Base-by-base conservation (phyloP, 64 coral and sea anemone genomes). In the Trachythela sp. region DNA sequence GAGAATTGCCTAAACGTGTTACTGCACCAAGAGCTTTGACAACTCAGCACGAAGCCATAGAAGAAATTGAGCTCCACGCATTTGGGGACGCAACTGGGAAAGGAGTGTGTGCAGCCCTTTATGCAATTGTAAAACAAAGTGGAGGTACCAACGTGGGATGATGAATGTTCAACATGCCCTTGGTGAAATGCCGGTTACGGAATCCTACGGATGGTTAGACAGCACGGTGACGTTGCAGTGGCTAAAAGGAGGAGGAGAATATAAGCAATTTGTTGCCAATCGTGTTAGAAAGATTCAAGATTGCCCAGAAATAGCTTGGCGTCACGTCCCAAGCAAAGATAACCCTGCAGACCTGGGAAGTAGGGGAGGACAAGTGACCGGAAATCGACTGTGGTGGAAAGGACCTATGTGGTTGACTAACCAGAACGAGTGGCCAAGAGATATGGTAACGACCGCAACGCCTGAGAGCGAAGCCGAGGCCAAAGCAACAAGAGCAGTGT, bases 1-100 rank as follows among this genome's bases (percentile, higher is more conserved):
- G 68, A 71, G 40, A 32, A 4, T 43, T 72, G 59, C 87, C 54
- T 4, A 26, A 88, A 34, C 22, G 27, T 70, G 33, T 88, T 15
- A 88, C 87, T 8, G 87, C 68, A 13, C 87, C 87, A n/a, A 88
- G 86, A 40, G 18, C 58, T 2, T 68, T 88, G 35, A 39, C 86
- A 39, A 54, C 40, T 39, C 39, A 60, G 17, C 58, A 52, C 17
- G 34, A 88, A 40, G 8, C 54, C 20, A 40, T 70, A 8, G 68
- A 88, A 17, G 58, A 56, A 38, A 88, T 88, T 42, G 86, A 88
- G 17, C 58, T 88, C 39, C 86, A 70, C 68, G 39, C 56, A 10
- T 88, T 88, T n/a, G 40, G 43, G 13, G 27, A 77, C 41, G 68
- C 43, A 9, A 80, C 68, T 24, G 36, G 7, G 38, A 89, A 89